phyloP scores from a whole-genome alignment of 2,113 vertebrate species.

The Galbula dea region DNA sequence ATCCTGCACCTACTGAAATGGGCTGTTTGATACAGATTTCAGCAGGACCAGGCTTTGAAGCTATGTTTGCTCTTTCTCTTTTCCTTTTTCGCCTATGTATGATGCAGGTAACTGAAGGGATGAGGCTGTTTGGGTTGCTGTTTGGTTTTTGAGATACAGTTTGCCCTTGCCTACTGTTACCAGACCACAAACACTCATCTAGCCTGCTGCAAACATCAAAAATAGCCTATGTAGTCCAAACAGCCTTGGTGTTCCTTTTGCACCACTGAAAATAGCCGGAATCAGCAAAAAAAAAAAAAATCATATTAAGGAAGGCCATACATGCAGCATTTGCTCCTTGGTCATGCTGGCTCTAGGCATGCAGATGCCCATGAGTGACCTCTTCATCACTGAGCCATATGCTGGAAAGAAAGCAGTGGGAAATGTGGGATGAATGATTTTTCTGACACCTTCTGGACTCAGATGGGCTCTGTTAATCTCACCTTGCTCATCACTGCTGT shows the following conservation, averaged over 20 bases:
- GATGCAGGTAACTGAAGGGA: neutral
- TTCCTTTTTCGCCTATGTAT: neutral
- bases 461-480: neutral
- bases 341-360: neutral
- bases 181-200: neutral
- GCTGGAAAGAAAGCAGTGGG: neutral
- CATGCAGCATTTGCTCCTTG: neutral
- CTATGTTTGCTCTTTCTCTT: neutral
- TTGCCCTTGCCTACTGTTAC: neutral
- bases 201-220: neutral
- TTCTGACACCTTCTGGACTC: neutral
- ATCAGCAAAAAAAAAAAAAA: neutral
- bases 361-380: accelerated
- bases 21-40: neutral
- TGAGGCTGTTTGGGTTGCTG: neutral
- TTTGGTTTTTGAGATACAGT: neutral
- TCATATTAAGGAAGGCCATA: neutral
- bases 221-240: neutral
- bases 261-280: neutral
- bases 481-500: neutral
- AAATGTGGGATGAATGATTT: neutral
- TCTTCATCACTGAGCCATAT: neutral
- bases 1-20: neutral
- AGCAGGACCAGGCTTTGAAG: neutral
- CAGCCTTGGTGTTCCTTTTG: neutral